Percentiles rank a stretch among this genome's conserved stretches.
Evolutionary conservation across 2,797 vertebrate genomes (phyloP).

Genomic region (Sebastes nivosus): DNA sequence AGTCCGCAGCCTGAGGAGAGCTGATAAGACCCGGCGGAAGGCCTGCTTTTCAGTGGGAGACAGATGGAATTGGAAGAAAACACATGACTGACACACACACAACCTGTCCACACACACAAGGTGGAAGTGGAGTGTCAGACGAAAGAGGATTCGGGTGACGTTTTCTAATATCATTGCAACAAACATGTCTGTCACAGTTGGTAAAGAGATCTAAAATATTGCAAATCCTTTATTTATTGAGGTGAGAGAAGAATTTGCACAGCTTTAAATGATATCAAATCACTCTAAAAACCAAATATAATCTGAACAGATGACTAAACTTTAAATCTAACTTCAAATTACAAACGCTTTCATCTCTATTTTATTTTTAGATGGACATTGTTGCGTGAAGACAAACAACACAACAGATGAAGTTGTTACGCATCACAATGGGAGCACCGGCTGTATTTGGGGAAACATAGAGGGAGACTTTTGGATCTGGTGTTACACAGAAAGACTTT

Average conservation of each 20-base stretch:
- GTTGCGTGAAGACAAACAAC: neutral
- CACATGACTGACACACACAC: neutral
- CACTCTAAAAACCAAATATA: neutral
- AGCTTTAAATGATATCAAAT: neutral
- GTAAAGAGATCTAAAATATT: neutral
- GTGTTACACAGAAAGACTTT: slow-evolving; percentile 22
- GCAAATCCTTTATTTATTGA: neutral
- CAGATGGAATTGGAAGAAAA: slow-evolving; percentile 52
- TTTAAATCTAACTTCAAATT: neutral
- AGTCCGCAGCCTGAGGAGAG: slow-evolving; percentile 63
- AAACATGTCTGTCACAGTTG: neutral
- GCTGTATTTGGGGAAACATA: slow-evolving; percentile 34
- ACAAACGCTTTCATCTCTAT: neutral
- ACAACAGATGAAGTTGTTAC: slow-evolving; percentile 47
- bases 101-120: neutral
- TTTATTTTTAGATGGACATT: neutral
- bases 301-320: neutral
- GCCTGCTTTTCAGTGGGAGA: slow-evolving; percentile 53
- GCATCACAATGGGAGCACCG: slow-evolving; percentile 41
- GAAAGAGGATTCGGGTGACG: neutral
- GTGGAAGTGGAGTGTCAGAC: neutral
- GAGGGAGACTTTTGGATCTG: slow-evolving; percentile 47
- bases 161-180: neutral
- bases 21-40: slow-evolving; percentile 72
- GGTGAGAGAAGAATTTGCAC: neutral